These are phyloP conservation scores for Panagrolaimus sp. DNA, from an alignment of 1,140 invertebrate species.

Conservation along the genomic window DNA sequence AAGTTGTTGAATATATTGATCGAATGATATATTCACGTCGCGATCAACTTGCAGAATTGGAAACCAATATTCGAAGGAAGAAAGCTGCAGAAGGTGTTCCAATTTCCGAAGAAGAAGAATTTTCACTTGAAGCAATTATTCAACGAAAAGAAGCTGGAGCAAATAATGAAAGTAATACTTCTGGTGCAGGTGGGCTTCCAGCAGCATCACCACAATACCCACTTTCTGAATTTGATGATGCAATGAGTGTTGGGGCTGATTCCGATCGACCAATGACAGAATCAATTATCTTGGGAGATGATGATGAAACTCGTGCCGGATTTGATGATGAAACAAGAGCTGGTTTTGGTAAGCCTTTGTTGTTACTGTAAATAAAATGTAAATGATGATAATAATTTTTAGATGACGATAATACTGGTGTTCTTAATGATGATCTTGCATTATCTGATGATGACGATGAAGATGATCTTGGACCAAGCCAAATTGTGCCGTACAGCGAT, in stretches of 20 bases:
- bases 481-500: too few species aligned
- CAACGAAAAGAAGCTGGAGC: neutral
- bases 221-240: slow-evolving; percentile 1
- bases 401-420: slow-evolving; percentile 18
- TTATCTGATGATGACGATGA: slow-evolving; percentile 33
- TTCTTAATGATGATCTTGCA: slow-evolving; percentile 34
- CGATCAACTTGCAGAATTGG: slow-evolving; percentile 27
- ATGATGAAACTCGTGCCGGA: neutral
- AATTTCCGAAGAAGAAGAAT: slow-evolving; percentile 4
- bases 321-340: neutral
- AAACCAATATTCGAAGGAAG: slow-evolving; percentile 29
- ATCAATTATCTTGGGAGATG: neutral
- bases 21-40: slow-evolving; percentile 19
- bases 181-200: too few species aligned
- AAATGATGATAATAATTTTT: neutral
- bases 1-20: slow-evolving; percentile 27
- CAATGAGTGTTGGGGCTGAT: slow-evolving; percentile 10
- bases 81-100: neutral
- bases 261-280: slow-evolving; percentile 15
- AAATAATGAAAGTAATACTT: too few species aligned
- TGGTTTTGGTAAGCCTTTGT: neutral
- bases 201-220: neutral
- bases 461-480: slow-evolving; percentile 18
- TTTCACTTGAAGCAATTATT: neutral
- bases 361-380: neutral